A percentile compares a stretch with the other conserved stretches of the same genome.
These are phyloP conservation scores for Microtus pennsylvanicus DNA, from an alignment of 2,113 vertebrate species.

Conservation along the genomic window DNA sequence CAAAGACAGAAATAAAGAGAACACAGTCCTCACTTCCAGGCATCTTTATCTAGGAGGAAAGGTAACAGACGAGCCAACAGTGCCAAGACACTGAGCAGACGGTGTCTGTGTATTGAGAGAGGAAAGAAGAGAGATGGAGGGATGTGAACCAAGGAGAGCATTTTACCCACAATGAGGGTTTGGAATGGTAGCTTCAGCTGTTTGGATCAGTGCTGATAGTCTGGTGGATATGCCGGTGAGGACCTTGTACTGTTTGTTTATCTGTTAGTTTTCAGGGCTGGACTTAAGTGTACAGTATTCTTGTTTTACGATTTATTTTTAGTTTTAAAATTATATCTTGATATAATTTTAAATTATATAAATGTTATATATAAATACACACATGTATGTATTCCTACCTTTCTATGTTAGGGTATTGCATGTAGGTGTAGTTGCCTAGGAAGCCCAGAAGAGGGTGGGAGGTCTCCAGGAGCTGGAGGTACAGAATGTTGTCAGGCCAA, in stretches of 20 bases:
- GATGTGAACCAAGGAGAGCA: not conserved
- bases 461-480: not conserved
- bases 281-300: no score
- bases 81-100: not conserved
- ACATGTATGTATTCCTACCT: not conserved
- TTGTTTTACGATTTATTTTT: not conserved
- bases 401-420: not conserved
- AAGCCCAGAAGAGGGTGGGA: not conserved
- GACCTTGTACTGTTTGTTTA: no score
- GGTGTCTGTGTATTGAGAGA: accelerated
- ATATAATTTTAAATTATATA: no score
- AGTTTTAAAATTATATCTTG: not conserved
- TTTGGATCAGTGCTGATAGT: not conserved
- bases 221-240: not conserved
- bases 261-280: not conserved
- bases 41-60: not conserved
- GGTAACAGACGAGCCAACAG: not conserved
- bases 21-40: not conserved
- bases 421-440: not conserved
- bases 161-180: not conserved
- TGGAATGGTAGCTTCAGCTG: not conserved
- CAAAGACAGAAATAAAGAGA: not conserved
- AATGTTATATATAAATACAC: not conserved
- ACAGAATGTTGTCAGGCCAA: not conserved
- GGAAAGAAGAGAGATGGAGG: not conserved